phyloP scores from a whole-genome alignment of 2,888 invertebrate genomes.

The Emmelina monodactyla region DNA sequence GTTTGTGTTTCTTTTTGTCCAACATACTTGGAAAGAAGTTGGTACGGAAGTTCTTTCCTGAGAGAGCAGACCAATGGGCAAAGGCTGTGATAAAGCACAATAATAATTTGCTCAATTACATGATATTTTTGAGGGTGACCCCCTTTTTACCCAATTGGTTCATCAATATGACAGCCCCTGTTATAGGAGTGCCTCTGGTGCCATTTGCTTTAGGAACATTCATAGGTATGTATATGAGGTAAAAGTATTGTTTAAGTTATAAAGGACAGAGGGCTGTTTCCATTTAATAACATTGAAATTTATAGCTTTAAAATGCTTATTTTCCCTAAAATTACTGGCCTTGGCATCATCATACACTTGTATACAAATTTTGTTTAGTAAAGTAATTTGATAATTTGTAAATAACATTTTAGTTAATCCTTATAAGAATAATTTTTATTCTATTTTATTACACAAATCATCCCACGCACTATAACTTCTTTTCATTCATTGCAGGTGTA shows the following conservation, averaged over 20 bases:
- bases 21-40: constrained; percentile 87
- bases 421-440: too few species aligned
- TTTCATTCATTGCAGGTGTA: constrained; percentile 70
- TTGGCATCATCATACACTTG: too few species aligned
- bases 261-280: too few species aligned
- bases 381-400: too few species aligned
- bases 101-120: constrained; percentile 92
- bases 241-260: too few species aligned
- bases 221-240: constrained; percentile 78
- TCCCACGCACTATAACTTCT: too few species aligned
- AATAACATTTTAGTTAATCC: too few species aligned
- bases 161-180: constrained; percentile 95
- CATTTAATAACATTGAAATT: too few species aligned
- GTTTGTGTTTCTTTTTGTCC: constrained; percentile 93
- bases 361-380: too few species aligned
- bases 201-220: constrained; percentile 97
- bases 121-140: constrained; percentile 95
- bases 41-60: constrained; percentile 88
- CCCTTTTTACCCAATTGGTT: constrained; percentile 99
- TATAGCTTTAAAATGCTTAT: too few species aligned
- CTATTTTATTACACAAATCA: background rate
- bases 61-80: constrained; percentile 86
- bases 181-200: constrained; percentile 91
- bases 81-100: constrained; percentile 83
- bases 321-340: too few species aligned